A percentile compares a stretch with the other conserved stretches of the same genome.
Conservation (phyloP, 1,140 invertebrate genomes). For the Apis laboriosa region DNA sequence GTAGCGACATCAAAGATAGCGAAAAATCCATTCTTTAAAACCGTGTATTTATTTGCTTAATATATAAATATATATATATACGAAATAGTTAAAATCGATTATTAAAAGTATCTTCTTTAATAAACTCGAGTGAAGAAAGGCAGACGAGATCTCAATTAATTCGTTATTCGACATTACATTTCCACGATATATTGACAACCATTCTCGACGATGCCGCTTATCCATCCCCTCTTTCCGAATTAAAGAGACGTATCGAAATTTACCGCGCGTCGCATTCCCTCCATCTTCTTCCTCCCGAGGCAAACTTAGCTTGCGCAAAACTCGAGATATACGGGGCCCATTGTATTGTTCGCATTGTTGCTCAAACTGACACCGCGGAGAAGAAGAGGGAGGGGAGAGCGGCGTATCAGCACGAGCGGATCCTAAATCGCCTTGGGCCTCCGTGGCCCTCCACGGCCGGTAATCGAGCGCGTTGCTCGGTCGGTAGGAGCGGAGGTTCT, state of each 20-base stretch:
- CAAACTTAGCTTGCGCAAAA: not conserved
- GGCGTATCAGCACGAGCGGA: conserved; percentile 40
- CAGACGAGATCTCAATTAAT: too few relatives aligned
- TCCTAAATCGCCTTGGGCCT: conserved; percentile 54
- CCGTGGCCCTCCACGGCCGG: conserved; percentile 26
- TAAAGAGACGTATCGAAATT: not conserved
- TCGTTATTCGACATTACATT: too few relatives aligned
- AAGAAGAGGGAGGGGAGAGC: not conserved
- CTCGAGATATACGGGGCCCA: conserved; percentile 1
- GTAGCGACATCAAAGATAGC: too few relatives aligned
- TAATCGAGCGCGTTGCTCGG: conserved; percentile 41
- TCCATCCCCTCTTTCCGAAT: too few relatives aligned
- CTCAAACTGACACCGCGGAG: conserved; percentile 22
- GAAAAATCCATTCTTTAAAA: too few relatives aligned
- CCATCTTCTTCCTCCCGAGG: not conserved
- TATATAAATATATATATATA: too few relatives aligned
- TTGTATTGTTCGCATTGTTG: conserved; percentile 36
- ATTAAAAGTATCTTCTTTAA: too few relatives aligned
- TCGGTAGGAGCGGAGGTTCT: conserved; percentile 43
- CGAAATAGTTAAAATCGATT: too few relatives aligned
- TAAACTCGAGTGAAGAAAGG: too few relatives aligned
- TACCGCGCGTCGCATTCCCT: not conserved
- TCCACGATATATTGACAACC: too few relatives aligned
- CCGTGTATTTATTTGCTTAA: too few relatives aligned
- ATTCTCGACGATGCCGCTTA: too few relatives aligned